Conservation (phyloP, 2,797 vertebrate genomes). For the Chaunax sp. region DNA sequence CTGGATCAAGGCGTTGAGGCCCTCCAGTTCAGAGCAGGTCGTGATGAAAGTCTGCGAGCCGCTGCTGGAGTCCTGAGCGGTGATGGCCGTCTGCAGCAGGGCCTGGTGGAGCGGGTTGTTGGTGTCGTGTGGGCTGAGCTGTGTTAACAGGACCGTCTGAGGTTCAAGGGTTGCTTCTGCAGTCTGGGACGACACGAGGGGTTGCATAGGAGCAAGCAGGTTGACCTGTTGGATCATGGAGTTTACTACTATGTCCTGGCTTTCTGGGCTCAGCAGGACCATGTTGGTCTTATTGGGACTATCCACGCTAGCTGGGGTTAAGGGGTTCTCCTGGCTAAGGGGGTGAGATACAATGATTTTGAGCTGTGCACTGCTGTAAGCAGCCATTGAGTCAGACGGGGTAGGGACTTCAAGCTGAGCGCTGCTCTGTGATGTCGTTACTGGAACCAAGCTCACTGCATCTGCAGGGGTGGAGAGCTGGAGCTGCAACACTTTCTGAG, state of each 20-base stretch:
- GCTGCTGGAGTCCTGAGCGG: constrained; percentile 73
- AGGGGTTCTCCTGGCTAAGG: constrained; percentile 73
- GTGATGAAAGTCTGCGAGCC: constrained; percentile 88
- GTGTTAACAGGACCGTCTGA: constrained; percentile 85
- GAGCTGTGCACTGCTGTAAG: constrained; percentile 85
- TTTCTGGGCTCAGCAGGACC: constrained; percentile 77
- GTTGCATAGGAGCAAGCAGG: constrained; percentile 84
- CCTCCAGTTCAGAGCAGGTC: constrained; percentile 92
- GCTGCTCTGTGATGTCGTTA: constrained; percentile 14
- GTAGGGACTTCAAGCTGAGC: constrained; percentile 45
- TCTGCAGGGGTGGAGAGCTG: constrained; percentile 66
- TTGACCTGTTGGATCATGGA: constrained; percentile 94
- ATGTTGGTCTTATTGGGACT: constrained; percentile 62
- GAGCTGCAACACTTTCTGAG: constrained; percentile 75
- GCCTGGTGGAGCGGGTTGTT: constrained; percentile 82
- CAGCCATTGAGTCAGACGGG: constrained; percentile 63
- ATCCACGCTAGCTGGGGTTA: constrained; percentile 75
- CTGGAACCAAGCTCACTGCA: constrained; percentile 20
- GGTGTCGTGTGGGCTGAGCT: constrained; percentile 70
- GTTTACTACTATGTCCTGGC: constrained; percentile 79
- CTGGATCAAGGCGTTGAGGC: constrained; percentile 92
- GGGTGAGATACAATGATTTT: constrained; percentile 92
- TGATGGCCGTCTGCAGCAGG: constrained; percentile 80
- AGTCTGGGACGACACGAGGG: constrained; percentile 62
- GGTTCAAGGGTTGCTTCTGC: constrained; percentile 77